Base-by-base conservation (phyloP, 2,888 invertebrate species). In the Stramonita haemastoma region DNA sequence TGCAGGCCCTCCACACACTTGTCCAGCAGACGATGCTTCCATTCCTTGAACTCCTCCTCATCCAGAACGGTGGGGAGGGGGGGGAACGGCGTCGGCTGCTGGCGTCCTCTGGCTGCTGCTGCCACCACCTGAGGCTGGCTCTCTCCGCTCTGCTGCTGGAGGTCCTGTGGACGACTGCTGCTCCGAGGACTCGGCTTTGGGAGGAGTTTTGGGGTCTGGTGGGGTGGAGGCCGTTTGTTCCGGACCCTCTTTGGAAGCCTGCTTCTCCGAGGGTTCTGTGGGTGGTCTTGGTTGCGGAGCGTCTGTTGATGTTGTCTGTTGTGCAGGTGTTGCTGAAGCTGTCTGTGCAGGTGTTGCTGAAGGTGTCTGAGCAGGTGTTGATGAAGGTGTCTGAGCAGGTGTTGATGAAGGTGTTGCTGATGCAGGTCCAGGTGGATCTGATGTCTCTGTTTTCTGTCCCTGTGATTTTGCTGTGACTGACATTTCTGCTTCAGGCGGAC, bases 1-100 rank as follows among this genome's bases (percentile, higher is more conserved):
- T 98, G 98, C 92, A 94, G 90, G 60, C 98, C 98, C 94, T 97
- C 97, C 29, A 98, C 96, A 94, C 98, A 98, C 77, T 97, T 97
- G 60, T 97, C 96, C 66, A 98, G 97, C 88, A 98, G 66, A 8
- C 46, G 11, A 34, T 19, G 70, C 87, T 87, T 89, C 89, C 89
- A 89, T 36, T 85, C 36, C 56, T 66, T 22, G 70, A 73, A 89
- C 56, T 89, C 89, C 57, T 73, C 56, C n/a, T 85, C 73, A 2
- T 26, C 66, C 36, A 89, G 89, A 0, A 60, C 89, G 77, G 26
- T 32, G 17, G 85, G n/a, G n/a, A n/a, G n/a, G 85, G 4, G 46
- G 4, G 8, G 46, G 46, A 6, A 5, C 56, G 17, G 88, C 36
- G 13, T 34, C 32, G 8, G 1, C 32, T n/a, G n/a, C n/a, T 22